Percentiles rank a stretch among this genome's conserved stretches.
Evolutionary conservation across 92 coral and sea anemone genomes (phyloP).

Genomic region (Anthopleura xanthogrammica): DNA sequence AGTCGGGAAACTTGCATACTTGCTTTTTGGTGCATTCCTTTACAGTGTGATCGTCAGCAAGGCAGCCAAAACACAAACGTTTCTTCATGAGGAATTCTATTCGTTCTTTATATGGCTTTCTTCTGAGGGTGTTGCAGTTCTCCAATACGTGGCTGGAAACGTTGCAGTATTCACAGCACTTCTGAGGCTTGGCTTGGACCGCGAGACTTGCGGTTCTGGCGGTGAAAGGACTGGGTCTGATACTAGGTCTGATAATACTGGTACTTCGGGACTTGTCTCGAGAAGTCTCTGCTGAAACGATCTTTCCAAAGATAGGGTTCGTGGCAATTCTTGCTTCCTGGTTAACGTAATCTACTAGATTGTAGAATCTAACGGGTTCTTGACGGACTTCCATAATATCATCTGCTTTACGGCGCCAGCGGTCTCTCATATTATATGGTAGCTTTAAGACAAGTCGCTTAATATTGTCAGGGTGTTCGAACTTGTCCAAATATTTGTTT

Average conservation of each 20-base stretch:
- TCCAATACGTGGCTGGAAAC: slow-evolving; percentile 30
- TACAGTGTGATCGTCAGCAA: slow-evolving; percentile 26
- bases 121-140: slow-evolving; percentile 26
- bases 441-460: slow-evolving; percentile 25
- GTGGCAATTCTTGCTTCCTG: slow-evolving; percentile 40
- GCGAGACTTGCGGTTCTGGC: slow-evolving; percentile 21
- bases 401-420: slow-evolving; percentile 44
- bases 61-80: slow-evolving; percentile 50
- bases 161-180: slow-evolving; percentile 28
- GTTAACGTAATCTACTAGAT: slow-evolving; percentile 36
- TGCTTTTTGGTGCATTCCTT: slow-evolving; percentile 27
- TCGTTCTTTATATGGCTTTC: slow-evolving; percentile 38
- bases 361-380: slow-evolving; percentile 18
- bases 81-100: slow-evolving; percentile 24
- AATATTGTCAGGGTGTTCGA: slow-evolving; percentile 48
- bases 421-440: slow-evolving; percentile 35
- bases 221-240: not conserved
- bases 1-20: slow-evolving; percentile 26
- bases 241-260: not conserved
- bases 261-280: not conserved
- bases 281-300: slow-evolving; percentile 1
- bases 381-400: slow-evolving; percentile 17
- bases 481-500: slow-evolving; percentile 37
- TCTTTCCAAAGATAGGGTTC: slow-evolving; percentile 45
- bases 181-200: not conserved